Percentiles rank a stretch among this genome's conserved stretches.
phyloP scores from a whole-genome alignment of 2,113 vertebrate genomes.

The Myrmecobius fasciatus region DNA sequence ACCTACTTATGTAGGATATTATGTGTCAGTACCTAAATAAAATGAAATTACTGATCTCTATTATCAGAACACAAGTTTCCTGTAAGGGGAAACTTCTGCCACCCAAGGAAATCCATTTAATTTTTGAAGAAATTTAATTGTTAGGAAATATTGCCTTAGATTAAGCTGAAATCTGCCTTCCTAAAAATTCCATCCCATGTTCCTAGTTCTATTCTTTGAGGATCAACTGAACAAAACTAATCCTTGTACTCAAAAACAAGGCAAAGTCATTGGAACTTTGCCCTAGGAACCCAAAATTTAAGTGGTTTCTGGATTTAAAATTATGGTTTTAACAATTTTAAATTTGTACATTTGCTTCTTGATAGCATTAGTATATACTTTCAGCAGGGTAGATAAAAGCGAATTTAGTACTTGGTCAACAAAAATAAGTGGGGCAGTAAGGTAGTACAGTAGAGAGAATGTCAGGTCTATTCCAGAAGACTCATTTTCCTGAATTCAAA shows the following conservation, averaged over 20 bases:
- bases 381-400: background rate
- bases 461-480: no score
- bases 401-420: background rate
- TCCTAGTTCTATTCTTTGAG: background rate
- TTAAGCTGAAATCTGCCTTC: background rate
- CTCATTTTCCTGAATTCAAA: no score
- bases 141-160: background rate
- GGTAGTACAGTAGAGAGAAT: no score
- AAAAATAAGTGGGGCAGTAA: background rate
- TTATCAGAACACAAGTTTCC: background rate
- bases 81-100: background rate
- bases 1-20: background rate
- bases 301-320: background rate
- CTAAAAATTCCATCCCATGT: background rate
- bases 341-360: background rate
- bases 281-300: background rate
- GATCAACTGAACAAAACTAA: background rate
- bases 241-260: background rate
- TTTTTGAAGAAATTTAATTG: background rate
- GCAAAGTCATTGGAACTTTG: background rate
- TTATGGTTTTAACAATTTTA: background rate
- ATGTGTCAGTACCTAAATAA: background rate
- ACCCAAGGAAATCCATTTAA: background rate
- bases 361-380: background rate
- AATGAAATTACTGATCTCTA: background rate